Evolutionary conservation across 2,888 invertebrate species (phyloP), one percentile per base, ranked within the genome.

Genomic region (Entomobrya proxima): DNA sequence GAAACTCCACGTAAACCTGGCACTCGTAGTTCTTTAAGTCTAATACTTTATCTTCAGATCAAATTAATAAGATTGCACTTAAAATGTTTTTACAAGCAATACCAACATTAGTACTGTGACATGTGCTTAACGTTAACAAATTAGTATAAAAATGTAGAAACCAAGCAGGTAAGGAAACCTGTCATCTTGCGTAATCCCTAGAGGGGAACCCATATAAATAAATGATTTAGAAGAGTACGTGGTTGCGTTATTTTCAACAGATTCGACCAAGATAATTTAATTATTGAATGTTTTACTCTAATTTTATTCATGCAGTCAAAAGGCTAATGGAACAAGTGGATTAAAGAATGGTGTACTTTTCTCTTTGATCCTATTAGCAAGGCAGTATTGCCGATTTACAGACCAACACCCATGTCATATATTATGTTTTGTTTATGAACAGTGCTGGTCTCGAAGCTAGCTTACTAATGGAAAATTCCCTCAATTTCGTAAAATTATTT

Each of bases 401-500:
- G 69, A 79, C 79, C 79, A 67, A 79, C 79, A 79, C 79, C 79
- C 79, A 58, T 61, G 27, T n/a, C 64, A 37, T 35, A 37, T 64
- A 72, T 2, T 30, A 72, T 27, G 6, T 50, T 74, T 50, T 50
- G 50, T 50, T 52, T 37, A 21, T 1, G 21, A 21, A 37, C 18
- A 37, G 35, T 61, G 13, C 61, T 61, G 4, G 64, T n/a, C 18
- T 64, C 35, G 21, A 7, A 64, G 37, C 18, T 27, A 58, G n/a
- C n/a, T n/a, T n/a, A n/a, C n/a, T n/a, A 58, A 3, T 13, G 55
- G 30, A 50, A 32, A 32, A 72, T 50, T 72, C 72, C 50, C 30
- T 50, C n/a, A 50, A 72, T 72, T 72, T 47, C 50, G 72, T 35
- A 72, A 72, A 72, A n/a, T n/a, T n/a, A n/a, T n/a, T n/a, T n/a